phyloP scores from a whole-genome alignment of 2,113 vertebrate genomes.

The Bostrychus sinensis region DNA sequence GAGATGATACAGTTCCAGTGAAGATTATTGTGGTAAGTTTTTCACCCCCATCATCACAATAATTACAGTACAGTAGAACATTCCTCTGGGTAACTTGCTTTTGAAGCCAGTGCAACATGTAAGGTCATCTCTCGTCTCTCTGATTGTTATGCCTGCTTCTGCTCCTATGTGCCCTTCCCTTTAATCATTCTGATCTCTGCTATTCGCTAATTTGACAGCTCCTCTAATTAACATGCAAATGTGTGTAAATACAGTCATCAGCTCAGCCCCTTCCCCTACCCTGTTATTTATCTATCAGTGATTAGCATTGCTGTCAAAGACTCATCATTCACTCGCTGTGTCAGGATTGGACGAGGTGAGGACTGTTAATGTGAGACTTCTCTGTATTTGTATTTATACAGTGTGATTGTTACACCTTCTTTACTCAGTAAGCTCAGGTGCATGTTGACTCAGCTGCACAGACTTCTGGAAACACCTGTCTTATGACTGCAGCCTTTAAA shows the following conservation, averaged over 20 bases:
- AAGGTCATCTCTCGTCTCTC: slow-evolving; percentile 2
- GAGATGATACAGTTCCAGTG: too few species aligned
- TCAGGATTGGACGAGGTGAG: slow-evolving; percentile 42
- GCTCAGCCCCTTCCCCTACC: slow-evolving; percentile 51
- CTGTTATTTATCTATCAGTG: slow-evolving; percentile 63
- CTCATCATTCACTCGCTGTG: slow-evolving; percentile 47
- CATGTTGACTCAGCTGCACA: slow-evolving; percentile 34
- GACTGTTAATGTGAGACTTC: slow-evolving; percentile 40
- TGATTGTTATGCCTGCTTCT: not conserved
- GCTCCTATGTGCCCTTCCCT: slow-evolving; percentile 8
- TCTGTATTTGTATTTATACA: slow-evolving; percentile 23
- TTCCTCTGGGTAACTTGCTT: slow-evolving; percentile 15
- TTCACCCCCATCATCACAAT: slow-evolving; percentile 42
- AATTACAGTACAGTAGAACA: slow-evolving; percentile 17
- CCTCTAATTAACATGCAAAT: too few species aligned
- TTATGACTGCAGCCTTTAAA: slow-evolving; percentile 51
- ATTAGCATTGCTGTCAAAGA: slow-evolving; percentile 59
- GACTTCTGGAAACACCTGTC: slow-evolving; percentile 45
- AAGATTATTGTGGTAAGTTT: too few species aligned
- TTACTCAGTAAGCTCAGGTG: slow-evolving; percentile 36
- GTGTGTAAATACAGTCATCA: slow-evolving; percentile 69
- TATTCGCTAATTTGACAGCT: slow-evolving; percentile 60
- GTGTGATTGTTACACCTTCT: slow-evolving; percentile 8
- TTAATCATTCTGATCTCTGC: slow-evolving; percentile 51
- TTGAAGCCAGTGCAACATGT: not conserved